Base-by-base conservation (phyloP, 2,113 vertebrate genomes). In the Catharus minimus region DNA sequence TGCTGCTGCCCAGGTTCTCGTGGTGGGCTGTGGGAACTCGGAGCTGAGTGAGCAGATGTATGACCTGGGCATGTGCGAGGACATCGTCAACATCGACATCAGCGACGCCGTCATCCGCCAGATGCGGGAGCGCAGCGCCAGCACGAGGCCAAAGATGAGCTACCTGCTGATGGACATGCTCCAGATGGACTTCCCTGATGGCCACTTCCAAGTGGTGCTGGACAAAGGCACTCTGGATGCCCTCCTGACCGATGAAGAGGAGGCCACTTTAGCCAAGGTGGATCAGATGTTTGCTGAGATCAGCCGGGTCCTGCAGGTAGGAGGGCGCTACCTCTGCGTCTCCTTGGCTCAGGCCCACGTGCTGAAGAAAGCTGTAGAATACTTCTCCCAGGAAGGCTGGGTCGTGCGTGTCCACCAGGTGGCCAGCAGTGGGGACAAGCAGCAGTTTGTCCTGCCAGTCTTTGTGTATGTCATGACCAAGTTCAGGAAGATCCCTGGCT, bases 11-110 rank as follows among this genome's bases (percentile, higher is more conserved):
- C 92, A 99, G 99, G 98, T 99, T 26, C 95, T 99, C 47, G 99
- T 99, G 93, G 98, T 99, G n/a, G 99, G 99, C 44, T 99, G 99
- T 15, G 99, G 99, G 26, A 99, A 99, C 97, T 99, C 99, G 0
- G 99, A 99, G 92, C 97, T 99, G 52, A 99, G 99, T 2, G 99
- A 99, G 92, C 98, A 98, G 96, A 97, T 99, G 47, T 99, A 99
- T 2, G 99, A 99, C 36, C 68, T 97, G 43, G 99, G 99, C 32
- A 20, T 94, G 91, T 99, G 98, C 68, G 97, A 97, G 86, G 97
- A 98, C 77, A 97, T 99, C 2, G 96, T 98, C 66, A 99, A 99
- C 84, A 98, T 99, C 1, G 99, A 99, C 95, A 97, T 99, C 90
- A 99, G 99, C 0, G 97, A 98, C 5, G 97, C 98, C 0, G 99